Base-by-base conservation (phyloP, 2,888 invertebrate species). In the Cheilosia urbana region DNA sequence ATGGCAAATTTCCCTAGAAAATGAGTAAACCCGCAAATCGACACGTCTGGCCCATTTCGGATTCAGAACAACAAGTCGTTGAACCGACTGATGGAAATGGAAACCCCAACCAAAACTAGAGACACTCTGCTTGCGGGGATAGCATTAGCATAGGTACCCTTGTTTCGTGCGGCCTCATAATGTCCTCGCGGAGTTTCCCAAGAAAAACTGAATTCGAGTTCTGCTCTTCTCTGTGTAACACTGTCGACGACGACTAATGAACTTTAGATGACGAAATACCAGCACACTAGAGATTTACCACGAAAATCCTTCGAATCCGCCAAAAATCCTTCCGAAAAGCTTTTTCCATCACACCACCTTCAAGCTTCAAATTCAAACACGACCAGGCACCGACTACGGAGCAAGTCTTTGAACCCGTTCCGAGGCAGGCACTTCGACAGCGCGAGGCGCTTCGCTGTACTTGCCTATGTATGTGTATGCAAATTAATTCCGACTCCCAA, bases 1-100 rank as follows among this genome's bases (percentile, higher is more conserved):
- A 60, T 65, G 51, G 62, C 24, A 63, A 76, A 76, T 21, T 42
- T 65, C 27, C 27, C 34, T 45, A 13, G 21, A 37, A 37, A 84
- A 80, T 55, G 5, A 57, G 15, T 55, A 51, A 69, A 66, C 66
- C 66, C 76, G 30, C 66, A 81, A 81, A 81, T 81, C 76, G 76
- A 85, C 85, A 85, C 85, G 85, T 85, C 85, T 85, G 85, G 81
- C 85, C 85, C 85, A 85, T 85, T 85, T 81, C 72, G 42, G 71
- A 62, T 51, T 57, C 71, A 71, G 60, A 65, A 76, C 60, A 42
- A 40, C 37, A 57, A 68, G 85, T 85, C 85, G 76, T 85, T 85
- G 85, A 85, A 85, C 85, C 62, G 47, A n/a, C 72, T n/a, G 47
- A 40, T 65, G 47, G 30, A 75, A 63, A 40, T 65, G 47, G 30